Evolutionary conservation across 1,140 invertebrate genomes (phyloP).

Genomic region (Calephelis nemesis): DNA sequence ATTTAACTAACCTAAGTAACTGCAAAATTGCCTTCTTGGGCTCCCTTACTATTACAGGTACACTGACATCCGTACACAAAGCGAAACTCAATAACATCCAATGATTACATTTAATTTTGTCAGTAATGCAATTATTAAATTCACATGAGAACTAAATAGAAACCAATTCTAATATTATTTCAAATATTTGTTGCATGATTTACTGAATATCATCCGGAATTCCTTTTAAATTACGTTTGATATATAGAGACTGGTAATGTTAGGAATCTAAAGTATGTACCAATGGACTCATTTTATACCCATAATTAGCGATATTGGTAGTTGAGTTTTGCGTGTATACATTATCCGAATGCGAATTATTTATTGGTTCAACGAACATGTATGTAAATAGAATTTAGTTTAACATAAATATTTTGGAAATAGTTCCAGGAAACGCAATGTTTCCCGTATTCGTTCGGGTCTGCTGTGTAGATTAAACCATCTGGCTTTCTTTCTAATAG

Average conservation of each 20-base stretch:
- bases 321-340: slow-evolving; percentile 21
- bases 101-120: background rate
- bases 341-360: slow-evolving; percentile 30
- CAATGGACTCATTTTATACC: slow-evolving; percentile 31
- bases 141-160: background rate
- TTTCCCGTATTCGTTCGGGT: background rate
- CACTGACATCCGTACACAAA: too few species aligned
- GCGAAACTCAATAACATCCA: background rate
- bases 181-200: slow-evolving; percentile 10
- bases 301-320: slow-evolving; percentile 29
- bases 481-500: too few species aligned
- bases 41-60: too few species aligned
- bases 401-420: slow-evolving; percentile 12
- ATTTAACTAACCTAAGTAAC: too few species aligned
- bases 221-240: slow-evolving; percentile 17
- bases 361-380: slow-evolving; percentile 25
- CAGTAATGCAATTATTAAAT: background rate
- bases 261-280: slow-evolving; percentile 19
- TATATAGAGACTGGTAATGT: slow-evolving; percentile 1
- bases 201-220: slow-evolving; percentile 6
- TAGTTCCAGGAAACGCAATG: too few species aligned
- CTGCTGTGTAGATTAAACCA: too few species aligned
- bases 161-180: background rate
- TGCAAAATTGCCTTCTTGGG: too few species aligned
- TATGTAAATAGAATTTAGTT: slow-evolving; percentile 14